Base-by-base conservation (phyloP, 2,888 invertebrate species). In the Helicoverpa assulta region DNA sequence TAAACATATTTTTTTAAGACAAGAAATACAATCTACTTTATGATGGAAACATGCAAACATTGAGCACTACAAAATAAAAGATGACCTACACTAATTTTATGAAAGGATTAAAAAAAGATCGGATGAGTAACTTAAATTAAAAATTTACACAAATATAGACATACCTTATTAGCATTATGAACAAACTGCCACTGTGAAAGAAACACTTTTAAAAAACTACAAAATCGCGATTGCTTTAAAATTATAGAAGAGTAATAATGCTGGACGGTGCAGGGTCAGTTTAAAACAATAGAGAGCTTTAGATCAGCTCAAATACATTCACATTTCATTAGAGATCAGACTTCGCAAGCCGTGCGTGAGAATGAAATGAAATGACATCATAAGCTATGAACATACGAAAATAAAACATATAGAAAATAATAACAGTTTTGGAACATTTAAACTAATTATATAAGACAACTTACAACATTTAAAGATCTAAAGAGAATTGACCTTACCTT, bases 341-440 rank as follows among this genome's bases (percentile, higher is more conserved):
- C 33, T 10, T 29, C 57, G 8, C 19, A 57, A 50, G 52, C 19
- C 16, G 56, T 69, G 5, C 80, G 79, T 86, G 80, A 77, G 67
- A 63, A 67, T 62, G 64, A 76, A 58, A 55, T 64, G 52, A 70
- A 72, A 69, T 72, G 43, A 60, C 61, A 64, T 73, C 76, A 74
- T 85, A 91, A 94, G 94, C 94, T 94, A 94, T 94, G 94, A 94
- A 94, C 94, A 94, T 92, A 93, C 92, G 86, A 90, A 89, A 71
- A 82, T 83, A 69, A 59, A 76, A 14, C 26, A 78, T 58, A 76
- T 7, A 67, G 59, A 67, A 60, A 37, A 69, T 26, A 26, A 26
- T 26, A 26, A 26, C 4, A 21, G 21, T 26, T 57, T 70, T 65
- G 67, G 37, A 40, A 55, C 50, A 63, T 33, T 73, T 63, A 40